Conservation (phyloP, 2,888 invertebrate genomes). For the Drosophila conformis region DNA sequence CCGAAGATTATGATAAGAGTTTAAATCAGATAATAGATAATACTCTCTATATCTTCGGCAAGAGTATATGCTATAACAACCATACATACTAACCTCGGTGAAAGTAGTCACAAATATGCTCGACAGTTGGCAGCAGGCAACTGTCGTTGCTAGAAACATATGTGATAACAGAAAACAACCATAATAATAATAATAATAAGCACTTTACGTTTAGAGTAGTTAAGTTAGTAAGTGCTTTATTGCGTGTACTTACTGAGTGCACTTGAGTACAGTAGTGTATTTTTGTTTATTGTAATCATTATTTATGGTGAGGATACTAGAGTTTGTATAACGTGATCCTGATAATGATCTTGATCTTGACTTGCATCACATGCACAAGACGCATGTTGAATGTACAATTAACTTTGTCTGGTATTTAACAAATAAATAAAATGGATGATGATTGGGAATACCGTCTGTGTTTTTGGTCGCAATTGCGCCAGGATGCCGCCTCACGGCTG, state of each 20-base stretch:
- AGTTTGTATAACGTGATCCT: conserved; percentile 6
- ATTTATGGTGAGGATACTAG: conserved; percentile 21
- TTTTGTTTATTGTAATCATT: conserved; percentile 27
- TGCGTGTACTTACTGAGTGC: conserved; percentile 43
- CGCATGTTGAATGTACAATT: conserved; percentile 24
- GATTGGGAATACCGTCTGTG: conserved; percentile 7
- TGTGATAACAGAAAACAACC: conserved; percentile 36
- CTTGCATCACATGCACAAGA: conserved; percentile 14
- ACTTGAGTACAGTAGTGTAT: conserved; percentile 50
- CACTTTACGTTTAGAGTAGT: conserved; percentile 30
- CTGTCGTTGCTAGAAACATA: conserved; percentile 20
- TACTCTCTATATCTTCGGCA: conserved; percentile 7
- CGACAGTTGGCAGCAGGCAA: conserved; percentile 15
- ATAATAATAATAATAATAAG: conserved; percentile 1
- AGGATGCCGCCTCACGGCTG: conserved; percentile 59
- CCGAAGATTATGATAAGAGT: background rate
- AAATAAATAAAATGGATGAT: conserved; percentile 48
- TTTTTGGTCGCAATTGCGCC: conserved; percentile 52
- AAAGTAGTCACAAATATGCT: conserved; percentile 60
- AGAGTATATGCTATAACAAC: conserved; percentile 38
- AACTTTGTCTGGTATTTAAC: conserved; percentile 29
- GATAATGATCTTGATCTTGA: conserved; percentile 17
- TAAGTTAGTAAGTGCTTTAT: conserved; percentile 66
- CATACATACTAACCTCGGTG: conserved; percentile 64
- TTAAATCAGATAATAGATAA: background rate